Conservation (phyloP, 2,113 vertebrate species). For the Hippocampus mohnikei region DNA sequence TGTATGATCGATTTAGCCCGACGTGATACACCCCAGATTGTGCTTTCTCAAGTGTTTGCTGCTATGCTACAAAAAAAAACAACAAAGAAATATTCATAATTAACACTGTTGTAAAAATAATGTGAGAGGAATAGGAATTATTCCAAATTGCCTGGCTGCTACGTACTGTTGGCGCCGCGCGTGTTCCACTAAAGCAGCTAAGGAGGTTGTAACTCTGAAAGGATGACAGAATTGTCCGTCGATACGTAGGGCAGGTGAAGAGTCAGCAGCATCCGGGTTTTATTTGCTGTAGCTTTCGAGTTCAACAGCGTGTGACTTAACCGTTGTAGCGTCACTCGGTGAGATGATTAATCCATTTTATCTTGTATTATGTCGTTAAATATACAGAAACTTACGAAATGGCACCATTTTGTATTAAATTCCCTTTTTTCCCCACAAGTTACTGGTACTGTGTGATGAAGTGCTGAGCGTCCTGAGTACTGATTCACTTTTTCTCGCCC, state of each 20-base stretch:
- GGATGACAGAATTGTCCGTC: not conserved
- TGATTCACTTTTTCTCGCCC: not conserved
- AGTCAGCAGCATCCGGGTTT: not conserved
- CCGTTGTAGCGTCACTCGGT: not conserved
- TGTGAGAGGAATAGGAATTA: not conserved
- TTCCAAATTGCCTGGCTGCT: no score
- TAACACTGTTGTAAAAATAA: constrained; percentile 8
- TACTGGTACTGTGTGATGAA: not conserved
- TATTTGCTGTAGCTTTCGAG: not conserved
- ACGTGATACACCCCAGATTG: not conserved
- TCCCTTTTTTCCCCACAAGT: not conserved
- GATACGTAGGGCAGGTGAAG: not conserved
- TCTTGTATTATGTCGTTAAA: not conserved
- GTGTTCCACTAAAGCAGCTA: not conserved
- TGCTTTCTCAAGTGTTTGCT: not conserved
- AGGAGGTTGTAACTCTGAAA: constrained; percentile 11
- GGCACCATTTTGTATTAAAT: not conserved
- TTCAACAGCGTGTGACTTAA: not conserved
- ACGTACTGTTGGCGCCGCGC: no score
- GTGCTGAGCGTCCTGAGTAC: not conserved
- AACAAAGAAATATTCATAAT: constrained; percentile 10
- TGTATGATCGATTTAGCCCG: constrained; percentile 6
- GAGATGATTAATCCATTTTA: not conserved
- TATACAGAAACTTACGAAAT: not conserved
- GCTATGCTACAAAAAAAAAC: not conserved